phyloP scores from a whole-genome alignment of 2,888 invertebrate genomes.

The Nymphalis polychloros region DNA sequence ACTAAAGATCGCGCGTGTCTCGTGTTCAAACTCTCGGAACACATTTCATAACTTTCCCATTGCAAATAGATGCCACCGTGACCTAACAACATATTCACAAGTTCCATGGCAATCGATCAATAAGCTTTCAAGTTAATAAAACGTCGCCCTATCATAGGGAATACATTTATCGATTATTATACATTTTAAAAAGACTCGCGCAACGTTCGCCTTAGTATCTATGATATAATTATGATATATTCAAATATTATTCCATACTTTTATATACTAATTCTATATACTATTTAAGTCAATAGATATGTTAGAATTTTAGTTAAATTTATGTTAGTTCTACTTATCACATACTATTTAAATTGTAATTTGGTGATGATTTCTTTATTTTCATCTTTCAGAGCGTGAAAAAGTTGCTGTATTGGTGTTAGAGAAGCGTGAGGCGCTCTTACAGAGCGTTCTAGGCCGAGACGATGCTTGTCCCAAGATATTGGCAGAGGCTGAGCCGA shows the following conservation, averaged over 20 bases:
- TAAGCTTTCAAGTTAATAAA: no score
- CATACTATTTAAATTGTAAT: no score
- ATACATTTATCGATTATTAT: no score
- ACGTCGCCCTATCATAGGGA: no score
- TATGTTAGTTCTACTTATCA: no score
- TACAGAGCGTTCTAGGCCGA: constrained; percentile 68
- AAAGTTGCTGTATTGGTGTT: constrained; percentile 84
- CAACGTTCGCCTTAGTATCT: no score
- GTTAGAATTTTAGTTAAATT: no score
- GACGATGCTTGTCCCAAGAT: constrained; percentile 53
- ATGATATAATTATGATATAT: no score
- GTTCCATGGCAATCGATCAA: neutral
- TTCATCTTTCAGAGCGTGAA: constrained; percentile 86
- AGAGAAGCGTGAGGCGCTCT: constrained; percentile 84
- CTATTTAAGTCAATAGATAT: no score
- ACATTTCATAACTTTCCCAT: neutral
- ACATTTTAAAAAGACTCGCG: no score
- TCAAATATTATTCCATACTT: no score
- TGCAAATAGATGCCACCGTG: neutral
- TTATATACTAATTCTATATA: no score
- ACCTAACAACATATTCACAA: neutral
- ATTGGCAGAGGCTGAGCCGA: constrained; percentile 77
- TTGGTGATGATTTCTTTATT: constrained; percentile 20
- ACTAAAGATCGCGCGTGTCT: neutral
- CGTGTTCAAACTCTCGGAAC: neutral